Conservation (phyloP, 2,113 vertebrate species). For the Patagioenas fasciata region DNA sequence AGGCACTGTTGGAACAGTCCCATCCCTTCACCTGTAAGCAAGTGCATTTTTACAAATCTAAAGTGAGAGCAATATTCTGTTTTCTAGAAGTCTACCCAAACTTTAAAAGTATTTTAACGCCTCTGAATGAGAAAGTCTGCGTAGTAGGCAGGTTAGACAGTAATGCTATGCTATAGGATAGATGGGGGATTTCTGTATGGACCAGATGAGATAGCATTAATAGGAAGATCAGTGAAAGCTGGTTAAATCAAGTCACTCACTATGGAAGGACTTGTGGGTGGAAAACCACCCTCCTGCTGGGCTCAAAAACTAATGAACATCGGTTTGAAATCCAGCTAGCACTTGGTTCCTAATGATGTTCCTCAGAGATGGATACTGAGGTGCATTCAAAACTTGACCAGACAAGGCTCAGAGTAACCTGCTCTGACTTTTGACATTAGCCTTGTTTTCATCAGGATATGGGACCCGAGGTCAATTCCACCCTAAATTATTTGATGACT, state of each 20-base stretch:
- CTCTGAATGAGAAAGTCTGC: not conserved
- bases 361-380: not conserved
- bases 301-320: not conserved
- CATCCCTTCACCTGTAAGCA: not conserved
- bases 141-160: not conserved
- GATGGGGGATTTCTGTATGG: not conserved
- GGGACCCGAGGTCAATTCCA: not conserved
- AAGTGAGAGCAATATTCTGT: not conserved
- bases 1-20: too few relatives aligned
- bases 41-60: not conserved
- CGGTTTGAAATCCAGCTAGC: not conserved
- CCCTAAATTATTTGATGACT: not conserved
- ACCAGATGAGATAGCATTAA: not conserved
- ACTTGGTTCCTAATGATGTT: not conserved
- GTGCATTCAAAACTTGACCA: not conserved
- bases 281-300: not conserved
- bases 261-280: not conserved
- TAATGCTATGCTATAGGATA: not conserved
- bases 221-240: not conserved
- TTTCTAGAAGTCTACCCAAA: not conserved
- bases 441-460: not conserved
- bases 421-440: not conserved
- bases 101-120: not conserved
- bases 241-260: not conserved
- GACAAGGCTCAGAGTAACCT: not conserved